phyloP scores from a whole-genome alignment of 1,140 invertebrate species.

The Epicauta chinensis region DNA sequence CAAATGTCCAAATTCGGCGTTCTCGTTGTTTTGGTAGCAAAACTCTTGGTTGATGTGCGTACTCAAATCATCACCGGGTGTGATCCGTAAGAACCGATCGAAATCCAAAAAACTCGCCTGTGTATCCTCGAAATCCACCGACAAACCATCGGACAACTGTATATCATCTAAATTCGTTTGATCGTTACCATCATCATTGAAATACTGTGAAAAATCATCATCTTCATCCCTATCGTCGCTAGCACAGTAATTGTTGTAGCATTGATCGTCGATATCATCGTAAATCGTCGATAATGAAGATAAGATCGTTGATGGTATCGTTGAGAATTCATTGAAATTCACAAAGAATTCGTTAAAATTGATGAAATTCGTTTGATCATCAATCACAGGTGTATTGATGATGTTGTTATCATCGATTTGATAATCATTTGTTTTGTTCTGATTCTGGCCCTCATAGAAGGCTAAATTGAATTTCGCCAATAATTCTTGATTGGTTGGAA shows the following conservation, averaged over 20 bases:
- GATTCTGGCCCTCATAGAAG: conserved; percentile 38
- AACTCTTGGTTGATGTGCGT: no score
- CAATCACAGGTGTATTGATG: conserved; percentile 20
- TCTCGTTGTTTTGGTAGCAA: conserved; percentile 19
- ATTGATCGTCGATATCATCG: background rate
- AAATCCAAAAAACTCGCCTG: conserved; percentile 29
- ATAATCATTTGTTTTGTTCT: conserved; percentile 22
- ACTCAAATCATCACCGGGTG: conserved; percentile 20
- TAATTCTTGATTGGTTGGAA: conserved; percentile 24
- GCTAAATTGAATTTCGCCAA: conserved; percentile 41
- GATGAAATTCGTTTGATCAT: conserved; percentile 24
- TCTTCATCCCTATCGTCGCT: background rate
- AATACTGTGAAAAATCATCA: background rate
- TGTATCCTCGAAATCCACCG: conserved; percentile 26
- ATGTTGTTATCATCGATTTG: conserved; percentile 24
- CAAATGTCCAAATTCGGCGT: conserved; percentile 32
- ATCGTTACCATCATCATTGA: background rate
- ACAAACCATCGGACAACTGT: conserved; percentile 29
- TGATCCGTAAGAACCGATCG: conserved; percentile 27
- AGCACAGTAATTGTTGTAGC: background rate
- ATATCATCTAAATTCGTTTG: conserved; percentile 22
- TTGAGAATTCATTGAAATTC: conserved; percentile 29
- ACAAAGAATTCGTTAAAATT: conserved; percentile 34
- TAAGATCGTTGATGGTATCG: conserved; percentile 9
- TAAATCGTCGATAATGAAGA: background rate